phyloP scores from a whole-genome alignment of 2,888 invertebrate species.

The Acholoe squamosa region DNA sequence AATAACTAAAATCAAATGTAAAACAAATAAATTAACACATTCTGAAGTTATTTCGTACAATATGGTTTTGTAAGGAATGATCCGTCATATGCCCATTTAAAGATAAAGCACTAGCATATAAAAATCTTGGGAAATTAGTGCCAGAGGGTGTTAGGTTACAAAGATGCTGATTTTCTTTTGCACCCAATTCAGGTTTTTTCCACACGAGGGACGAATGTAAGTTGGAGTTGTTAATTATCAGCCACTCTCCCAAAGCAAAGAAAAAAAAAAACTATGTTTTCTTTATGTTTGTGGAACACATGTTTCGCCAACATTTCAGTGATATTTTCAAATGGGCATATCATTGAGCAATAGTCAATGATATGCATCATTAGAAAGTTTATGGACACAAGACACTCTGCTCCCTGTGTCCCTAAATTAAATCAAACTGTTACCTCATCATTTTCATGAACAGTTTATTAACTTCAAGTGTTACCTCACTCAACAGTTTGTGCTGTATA shows the following conservation, averaged over 20 bases:
- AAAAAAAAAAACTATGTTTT: not conserved
- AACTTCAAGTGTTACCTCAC: not conserved
- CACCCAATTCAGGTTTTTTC: conserved; percentile 52
- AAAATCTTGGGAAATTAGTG: not conserved
- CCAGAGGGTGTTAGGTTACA: not conserved
- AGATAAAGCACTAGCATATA: not conserved
- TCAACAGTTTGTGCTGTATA: not conserved
- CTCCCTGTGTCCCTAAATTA: not conserved
- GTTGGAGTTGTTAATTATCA: conserved; percentile 53
- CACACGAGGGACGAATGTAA: conserved; percentile 61
- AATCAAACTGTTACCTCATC: not conserved
- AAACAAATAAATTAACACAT: too few species aligned
- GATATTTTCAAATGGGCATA: not conserved
- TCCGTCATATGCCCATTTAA: too few species aligned
- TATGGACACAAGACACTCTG: not conserved
- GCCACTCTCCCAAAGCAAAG: not conserved
- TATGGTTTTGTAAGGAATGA: too few species aligned
- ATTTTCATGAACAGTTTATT: not conserved
- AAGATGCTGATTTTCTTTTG: conserved; percentile 26
- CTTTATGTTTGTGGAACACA: not conserved
- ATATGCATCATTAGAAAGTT: not conserved
- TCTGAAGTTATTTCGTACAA: too few species aligned
- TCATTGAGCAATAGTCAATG: not conserved
- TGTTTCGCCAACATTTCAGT: not conserved
- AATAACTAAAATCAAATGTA: too few species aligned